Evolutionary conservation across 2,888 invertebrate genomes (phyloP).

Genomic region (Ernsta delagoae): DNA sequence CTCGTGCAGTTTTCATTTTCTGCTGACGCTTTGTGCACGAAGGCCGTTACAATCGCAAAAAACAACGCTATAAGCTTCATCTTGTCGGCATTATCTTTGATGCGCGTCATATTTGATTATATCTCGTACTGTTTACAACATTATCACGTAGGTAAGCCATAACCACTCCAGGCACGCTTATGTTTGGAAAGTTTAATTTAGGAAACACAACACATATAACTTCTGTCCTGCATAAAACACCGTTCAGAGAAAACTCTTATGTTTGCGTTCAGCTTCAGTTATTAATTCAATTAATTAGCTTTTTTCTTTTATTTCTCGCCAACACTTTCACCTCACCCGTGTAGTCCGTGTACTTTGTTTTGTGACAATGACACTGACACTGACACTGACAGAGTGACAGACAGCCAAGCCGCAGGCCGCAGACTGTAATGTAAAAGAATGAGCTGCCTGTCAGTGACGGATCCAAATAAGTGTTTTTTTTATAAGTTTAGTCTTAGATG

Average conservation of each 20-base stretch:
- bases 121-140: slow-evolving; percentile 34
- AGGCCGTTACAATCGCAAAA: slow-evolving; percentile 61
- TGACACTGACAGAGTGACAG: too few species aligned
- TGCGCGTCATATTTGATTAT: slow-evolving; percentile 46
- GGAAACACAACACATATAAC: not conserved
- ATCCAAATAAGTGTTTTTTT: too few species aligned
- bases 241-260: not conserved
- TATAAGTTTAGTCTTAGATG: too few species aligned
- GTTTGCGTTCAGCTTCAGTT: not conserved
- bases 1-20: slow-evolving; percentile 72
- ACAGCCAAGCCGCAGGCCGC: too few species aligned
- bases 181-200: slow-evolving; percentile 1
- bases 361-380: too few species aligned
- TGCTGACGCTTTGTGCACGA: slow-evolving; percentile 56
- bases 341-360: too few species aligned
- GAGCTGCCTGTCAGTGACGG: too few species aligned
- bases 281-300: not conserved
- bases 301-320: too few species aligned
- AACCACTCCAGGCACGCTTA: slow-evolving; percentile 7
- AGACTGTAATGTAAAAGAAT: too few species aligned
- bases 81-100: slow-evolving; percentile 68
- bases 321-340: too few species aligned
- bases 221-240: not conserved
- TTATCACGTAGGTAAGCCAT: slow-evolving; percentile 32
- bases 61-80: slow-evolving; percentile 73